Evolutionary conservation across 2,797 vertebrate species (phyloP).

Genomic region (Halcyon smyrnensis): DNA sequence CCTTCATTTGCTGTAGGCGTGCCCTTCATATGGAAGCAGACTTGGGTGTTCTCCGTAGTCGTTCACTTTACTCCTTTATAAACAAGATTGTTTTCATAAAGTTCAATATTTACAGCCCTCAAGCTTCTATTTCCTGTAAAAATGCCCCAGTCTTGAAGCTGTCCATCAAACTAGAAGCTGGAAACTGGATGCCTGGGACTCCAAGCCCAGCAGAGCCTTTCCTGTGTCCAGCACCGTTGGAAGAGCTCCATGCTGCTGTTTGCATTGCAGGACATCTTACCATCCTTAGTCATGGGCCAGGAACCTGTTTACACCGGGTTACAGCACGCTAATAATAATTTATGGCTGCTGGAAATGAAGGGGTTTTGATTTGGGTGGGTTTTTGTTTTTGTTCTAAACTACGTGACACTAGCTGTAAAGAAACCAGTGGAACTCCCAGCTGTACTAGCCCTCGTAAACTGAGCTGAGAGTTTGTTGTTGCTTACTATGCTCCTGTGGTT

Average conservation of each 20-base stretch:
- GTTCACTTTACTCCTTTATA: not conserved
- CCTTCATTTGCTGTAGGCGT: not conserved
- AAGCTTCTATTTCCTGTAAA: not conserved
- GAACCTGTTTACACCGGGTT: conserved; percentile 27
- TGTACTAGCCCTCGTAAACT: not conserved
- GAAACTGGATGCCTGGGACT: not conserved
- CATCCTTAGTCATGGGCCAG: conserved; percentile 23
- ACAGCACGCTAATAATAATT: not conserved
- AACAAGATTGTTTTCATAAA: not conserved
- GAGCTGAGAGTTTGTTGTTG: not conserved
- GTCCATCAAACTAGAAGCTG: not conserved
- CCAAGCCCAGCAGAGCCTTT: not conserved
- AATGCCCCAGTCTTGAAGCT: not conserved
- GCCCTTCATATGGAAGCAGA: rapidly evolving
- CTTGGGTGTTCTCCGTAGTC: not conserved
- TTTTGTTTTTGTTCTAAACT: not conserved
- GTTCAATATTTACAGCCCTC: not conserved
- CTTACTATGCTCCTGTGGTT: not conserved
- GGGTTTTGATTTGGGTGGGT: not conserved
- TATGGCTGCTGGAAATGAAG: conserved; percentile 20
- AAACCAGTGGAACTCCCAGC: conserved; percentile 13
- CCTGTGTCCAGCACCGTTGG: not conserved
- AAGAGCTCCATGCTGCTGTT: not conserved
- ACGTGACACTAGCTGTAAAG: conserved; percentile 3
- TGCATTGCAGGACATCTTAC: not conserved